Evolutionary conservation across 2,888 invertebrate species (phyloP), one percentile per base, ranked within the genome.

Genomic region (Brachyptera putata): DNA sequence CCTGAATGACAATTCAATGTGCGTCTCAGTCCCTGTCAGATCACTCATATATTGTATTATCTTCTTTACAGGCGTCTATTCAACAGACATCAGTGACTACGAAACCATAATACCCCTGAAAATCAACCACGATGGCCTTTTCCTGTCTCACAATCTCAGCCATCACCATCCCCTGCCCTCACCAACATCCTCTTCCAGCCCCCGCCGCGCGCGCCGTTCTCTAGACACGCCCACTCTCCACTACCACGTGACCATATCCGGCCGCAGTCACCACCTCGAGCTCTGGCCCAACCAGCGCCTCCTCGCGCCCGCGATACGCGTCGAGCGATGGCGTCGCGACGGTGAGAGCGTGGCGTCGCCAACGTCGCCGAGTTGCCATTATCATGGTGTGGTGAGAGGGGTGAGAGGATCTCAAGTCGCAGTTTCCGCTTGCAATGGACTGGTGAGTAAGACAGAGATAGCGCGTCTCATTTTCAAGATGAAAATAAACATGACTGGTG

Each of bases 401-500:
- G 85, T 89, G 66, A 76, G 81, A 4, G 76, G 77, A 59, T 90
- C 91, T 36, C 81, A 77, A 65, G 87, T 90, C 56, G 90, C 91
- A 16, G 72, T 93, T 60, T 91, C 91, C 13, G 83, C 91, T 16
- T 93, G 92, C 73, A 82, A 87, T 71, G 92, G 92, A 70, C 76
- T 92, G 81, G 92, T 92, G 75, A 87, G 89, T 78, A 58, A 59
- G 21, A 48, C 36, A 9, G 56, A 9, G 7, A 5, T 11, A 5
- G 30, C 30, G 30, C 30, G 11, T 30, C 5, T 30, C 5, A 30
- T 30, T 5, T 7, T 7, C 30, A 30, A 30, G 11, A 5, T 30
- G 30, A 30, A 30, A 30, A 5, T 30, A 30, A 7, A 30, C 5
- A 30, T 30, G 30, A 5, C 11, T 30, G n/a, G n/a, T n/a, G n/a